phyloP scores from a whole-genome alignment of 2,797 vertebrate genomes.

The Anguilla marmorata region DNA sequence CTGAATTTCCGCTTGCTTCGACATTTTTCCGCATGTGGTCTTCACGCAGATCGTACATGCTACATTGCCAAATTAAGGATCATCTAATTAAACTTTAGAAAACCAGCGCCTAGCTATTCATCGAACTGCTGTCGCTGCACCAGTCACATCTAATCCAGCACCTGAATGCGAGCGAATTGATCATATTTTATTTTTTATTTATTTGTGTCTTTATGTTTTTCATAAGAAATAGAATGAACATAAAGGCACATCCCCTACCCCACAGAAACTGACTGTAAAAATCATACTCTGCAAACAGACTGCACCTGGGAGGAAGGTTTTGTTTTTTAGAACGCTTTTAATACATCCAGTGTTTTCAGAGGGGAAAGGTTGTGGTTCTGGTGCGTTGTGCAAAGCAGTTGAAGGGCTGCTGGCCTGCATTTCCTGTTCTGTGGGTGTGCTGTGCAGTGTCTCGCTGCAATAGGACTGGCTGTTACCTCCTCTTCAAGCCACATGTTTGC shows the following conservation, averaged over 20 bases:
- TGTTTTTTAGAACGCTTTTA: neutral
- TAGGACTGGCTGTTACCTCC: neutral
- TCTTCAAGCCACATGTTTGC: slow-evolving; percentile 15
- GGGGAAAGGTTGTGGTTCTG: slow-evolving; percentile 4
- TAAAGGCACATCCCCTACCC: too few relatives aligned
- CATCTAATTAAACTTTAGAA: neutral
- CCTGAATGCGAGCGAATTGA: neutral
- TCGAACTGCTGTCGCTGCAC: too few relatives aligned
- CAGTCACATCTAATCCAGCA: too few relatives aligned
- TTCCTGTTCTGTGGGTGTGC: slow-evolving; percentile 27
- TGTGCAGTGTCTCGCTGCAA: slow-evolving; percentile 26
- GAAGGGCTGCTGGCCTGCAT: neutral
- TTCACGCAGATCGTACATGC: neutral
- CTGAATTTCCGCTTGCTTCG: neutral
- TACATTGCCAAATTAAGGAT: neutral
- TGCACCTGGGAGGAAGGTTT: neutral
- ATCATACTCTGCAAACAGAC: neutral
- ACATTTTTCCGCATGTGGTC: neutral
- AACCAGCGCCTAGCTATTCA: neutral
- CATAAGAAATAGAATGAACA: neutral
- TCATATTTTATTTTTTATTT: too few relatives aligned
- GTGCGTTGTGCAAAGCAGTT: slow-evolving; percentile 24
- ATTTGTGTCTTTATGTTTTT: neutral
- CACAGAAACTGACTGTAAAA: neutral
- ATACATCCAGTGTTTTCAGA: slow-evolving; percentile 11